Conservation (phyloP, 2,797 vertebrate genomes). For the Dendrocincla tyrannina region DNA sequence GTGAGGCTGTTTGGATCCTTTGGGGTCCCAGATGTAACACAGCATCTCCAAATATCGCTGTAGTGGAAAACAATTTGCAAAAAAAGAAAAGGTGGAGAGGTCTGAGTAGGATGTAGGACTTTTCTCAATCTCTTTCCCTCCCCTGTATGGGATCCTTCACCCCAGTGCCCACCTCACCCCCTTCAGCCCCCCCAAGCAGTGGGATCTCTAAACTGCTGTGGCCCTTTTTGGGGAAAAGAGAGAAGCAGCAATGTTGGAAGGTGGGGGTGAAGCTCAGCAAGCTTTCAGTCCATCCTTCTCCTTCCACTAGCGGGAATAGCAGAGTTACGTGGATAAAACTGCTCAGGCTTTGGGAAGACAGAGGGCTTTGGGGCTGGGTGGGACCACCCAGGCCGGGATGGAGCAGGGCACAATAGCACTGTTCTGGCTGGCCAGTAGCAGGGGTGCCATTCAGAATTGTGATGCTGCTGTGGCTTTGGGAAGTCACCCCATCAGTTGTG, state of each 20-base stretch:
- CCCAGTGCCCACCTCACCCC: no score
- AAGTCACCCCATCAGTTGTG: background rate
- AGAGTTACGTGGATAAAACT: background rate
- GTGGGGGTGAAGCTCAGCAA: background rate
- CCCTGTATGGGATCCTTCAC: background rate
- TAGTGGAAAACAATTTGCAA: background rate
- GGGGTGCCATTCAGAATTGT: rapidly evolving
- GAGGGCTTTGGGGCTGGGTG: background rate
- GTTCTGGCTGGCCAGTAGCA: background rate
- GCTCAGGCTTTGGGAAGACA: background rate
- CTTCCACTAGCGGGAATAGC: background rate
- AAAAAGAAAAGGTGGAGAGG: background rate
- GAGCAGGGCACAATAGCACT: background rate
- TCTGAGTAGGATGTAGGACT: background rate
- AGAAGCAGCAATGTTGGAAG: background rate
- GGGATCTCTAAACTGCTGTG: background rate
- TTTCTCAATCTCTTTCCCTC: rapidly evolving
- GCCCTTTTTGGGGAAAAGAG: background rate
- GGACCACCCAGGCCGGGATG: background rate
- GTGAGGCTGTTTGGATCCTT: background rate
- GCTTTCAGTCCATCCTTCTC: background rate
- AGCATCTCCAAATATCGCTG: background rate
- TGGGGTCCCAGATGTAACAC: background rate
- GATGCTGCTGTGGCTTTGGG: background rate
- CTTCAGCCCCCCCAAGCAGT: background rate